phyloP scores from a whole-genome alignment of 2,797 vertebrate genomes.

The Manis javanica region DNA sequence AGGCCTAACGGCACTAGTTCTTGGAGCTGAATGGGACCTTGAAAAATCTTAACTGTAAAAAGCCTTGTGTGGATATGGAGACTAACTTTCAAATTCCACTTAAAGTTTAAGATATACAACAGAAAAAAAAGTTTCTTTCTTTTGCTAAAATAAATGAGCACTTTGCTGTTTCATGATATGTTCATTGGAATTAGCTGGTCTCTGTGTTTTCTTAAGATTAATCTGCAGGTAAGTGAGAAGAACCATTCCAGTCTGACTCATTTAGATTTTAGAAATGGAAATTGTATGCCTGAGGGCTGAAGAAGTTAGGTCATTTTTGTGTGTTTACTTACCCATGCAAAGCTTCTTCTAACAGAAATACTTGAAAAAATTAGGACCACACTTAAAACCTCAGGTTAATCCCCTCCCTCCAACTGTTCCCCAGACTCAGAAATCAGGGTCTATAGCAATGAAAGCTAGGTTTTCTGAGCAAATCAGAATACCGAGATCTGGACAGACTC shows the following conservation, averaged over 20 bases:
- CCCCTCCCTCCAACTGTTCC: not conserved
- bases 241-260: not conserved
- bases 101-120: not conserved
- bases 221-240: not conserved
- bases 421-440: not conserved
- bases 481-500: not conserved
- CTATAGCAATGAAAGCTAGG: not conserved
- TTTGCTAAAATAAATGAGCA: not conserved
- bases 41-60: slow-evolving; percentile 18
- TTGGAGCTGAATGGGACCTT: not conserved
- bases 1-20: not conserved
- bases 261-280: slow-evolving; percentile 27
- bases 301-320: not conserved
- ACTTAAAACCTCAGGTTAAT: not conserved
- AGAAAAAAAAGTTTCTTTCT: slow-evolving; percentile 18
- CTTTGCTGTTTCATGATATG: not conserved
- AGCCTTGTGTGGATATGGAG: not conserved
- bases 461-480: not conserved
- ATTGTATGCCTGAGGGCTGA: not conserved
- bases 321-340: not conserved
- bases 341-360: slow-evolving; percentile 1
- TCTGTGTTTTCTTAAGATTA: not conserved
- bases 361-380: not conserved
- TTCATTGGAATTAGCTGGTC: not conserved
- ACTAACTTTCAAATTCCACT: not conserved